A percentile compares a stretch with the other conserved stretches of the same genome.
Conservation (phyloP, 2,797 vertebrate species). For the Apodemus agrarius region DNA sequence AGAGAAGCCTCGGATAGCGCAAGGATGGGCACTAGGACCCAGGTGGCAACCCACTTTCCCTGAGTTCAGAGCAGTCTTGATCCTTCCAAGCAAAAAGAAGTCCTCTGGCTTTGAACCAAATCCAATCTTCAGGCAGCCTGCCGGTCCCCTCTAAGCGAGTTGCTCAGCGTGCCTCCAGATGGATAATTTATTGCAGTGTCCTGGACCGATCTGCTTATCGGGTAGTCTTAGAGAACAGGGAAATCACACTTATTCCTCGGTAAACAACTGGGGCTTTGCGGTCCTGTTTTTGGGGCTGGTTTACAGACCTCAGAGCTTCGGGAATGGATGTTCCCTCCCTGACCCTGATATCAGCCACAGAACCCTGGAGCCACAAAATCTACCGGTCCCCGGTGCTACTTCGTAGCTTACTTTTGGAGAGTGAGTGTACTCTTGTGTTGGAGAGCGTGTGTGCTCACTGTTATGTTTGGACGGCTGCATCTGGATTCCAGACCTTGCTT, state of each 20-base stretch:
- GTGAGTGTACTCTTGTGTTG: slow-evolving; percentile 19
- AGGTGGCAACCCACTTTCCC: neutral
- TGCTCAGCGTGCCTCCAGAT: slow-evolving; percentile 38
- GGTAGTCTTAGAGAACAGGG: neutral
- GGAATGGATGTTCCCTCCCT: neutral
- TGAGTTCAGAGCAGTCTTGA: neutral
- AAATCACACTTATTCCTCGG: neutral
- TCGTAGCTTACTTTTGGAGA: slow-evolving; percentile 63
- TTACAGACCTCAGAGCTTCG: neutral
- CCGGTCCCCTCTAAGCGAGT: slow-evolving; percentile 22
- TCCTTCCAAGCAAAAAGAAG: slow-evolving; percentile 21
- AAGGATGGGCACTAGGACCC: fast-evolving
- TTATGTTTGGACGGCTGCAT: neutral
- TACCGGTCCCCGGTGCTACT: slow-evolving; percentile 8
- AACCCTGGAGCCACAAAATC: slow-evolving; percentile 20
- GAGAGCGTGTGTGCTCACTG: no score
- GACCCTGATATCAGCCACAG: neutral
- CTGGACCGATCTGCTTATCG: neutral
- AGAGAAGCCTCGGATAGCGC: neutral
- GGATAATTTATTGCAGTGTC: slow-evolving; percentile 46
- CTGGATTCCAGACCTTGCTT: slow-evolving; percentile 54
- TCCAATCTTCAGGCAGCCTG: slow-evolving; percentile 23
- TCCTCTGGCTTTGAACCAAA: slow-evolving; percentile 30
- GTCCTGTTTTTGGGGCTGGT: slow-evolving; percentile 37
- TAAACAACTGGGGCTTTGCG: slow-evolving; percentile 43